Percentiles rank a stretch among this genome's conserved stretches.
Conservation (phyloP, 2,113 vertebrate species). For the Phalacrocorax brasilianus region DNA sequence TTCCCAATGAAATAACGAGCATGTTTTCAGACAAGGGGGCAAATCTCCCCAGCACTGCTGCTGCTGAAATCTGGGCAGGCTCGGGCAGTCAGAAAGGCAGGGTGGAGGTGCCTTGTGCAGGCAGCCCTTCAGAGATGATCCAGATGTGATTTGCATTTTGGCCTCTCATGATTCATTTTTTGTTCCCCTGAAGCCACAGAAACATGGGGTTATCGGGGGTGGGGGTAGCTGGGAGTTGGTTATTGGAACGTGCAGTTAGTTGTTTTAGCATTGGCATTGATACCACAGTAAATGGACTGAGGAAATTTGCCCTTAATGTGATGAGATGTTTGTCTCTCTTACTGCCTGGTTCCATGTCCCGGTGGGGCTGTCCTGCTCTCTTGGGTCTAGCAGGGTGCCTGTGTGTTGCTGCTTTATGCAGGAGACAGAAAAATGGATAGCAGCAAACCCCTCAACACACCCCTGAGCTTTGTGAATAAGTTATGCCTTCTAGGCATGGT, state of each 20-base stretch:
- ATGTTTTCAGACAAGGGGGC: neutral
- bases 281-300: neutral
- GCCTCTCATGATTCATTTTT: neutral
- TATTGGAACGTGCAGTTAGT: neutral
- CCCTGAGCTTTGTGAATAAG: neutral
- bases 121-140: neutral
- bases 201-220: accelerated
- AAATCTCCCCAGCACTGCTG: neutral
- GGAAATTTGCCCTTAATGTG: neutral
- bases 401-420: neutral
- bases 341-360: accelerated
- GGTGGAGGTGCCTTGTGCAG: neutral
- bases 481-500: neutral
- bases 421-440: neutral
- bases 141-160: accelerated
- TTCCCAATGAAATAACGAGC: neutral
- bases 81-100: neutral
- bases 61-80: neutral
- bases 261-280: neutral
- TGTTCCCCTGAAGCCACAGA: neutral
- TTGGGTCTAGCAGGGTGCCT: neutral
- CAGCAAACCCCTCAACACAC: neutral
- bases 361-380: neutral
- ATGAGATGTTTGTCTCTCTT: neutral
- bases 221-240: neutral